Base-by-base conservation (phyloP, 2,888 invertebrate species). In the Meganola albula region DNA sequence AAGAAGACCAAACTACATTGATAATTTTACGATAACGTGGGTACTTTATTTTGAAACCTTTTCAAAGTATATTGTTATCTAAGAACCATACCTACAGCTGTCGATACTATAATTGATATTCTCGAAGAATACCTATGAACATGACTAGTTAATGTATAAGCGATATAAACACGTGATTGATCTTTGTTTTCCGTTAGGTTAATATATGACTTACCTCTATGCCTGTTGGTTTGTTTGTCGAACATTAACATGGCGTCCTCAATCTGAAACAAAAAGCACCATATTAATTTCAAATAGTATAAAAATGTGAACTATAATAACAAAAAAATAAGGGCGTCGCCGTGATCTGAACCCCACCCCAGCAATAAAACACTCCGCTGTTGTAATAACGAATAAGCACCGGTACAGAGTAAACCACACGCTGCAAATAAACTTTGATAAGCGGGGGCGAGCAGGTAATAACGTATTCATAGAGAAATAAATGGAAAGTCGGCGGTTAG, bases 161-260 rank as follows among this genome's bases (percentile, higher is more conserved):
- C n/a, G n/a, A n/a, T n/a, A n/a, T n/a, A n/a, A n/a, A n/a, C n/a
- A n/a, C 16, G 36, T 54, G 42, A 52, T 53, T 54, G 38, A 37
- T 44, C 25, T 28, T 35, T 37, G 20, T 44, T 37, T 40, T 42
- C 29, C 12, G 32, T 16, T 40, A 22, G 34, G 11, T 36, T n/a
- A 31, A 48, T 49, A 33, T 39, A 40, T 14, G 38, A 88, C 93
- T 92, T 85, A 96, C 96, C 96, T 95, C 99, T 94, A 90, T 99
- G 99, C 89, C 99, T 94, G 90, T 99, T 99, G 77, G 99, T 99
- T 86, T 98, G 97, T 91, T 99, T 99, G 89, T 99, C 99, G 88
- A 99, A 99, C 99, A 99, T 99, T 82, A 99, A 92, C 99, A 99
- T 99, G 67, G 99, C 98, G 84, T 98, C 98, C 88, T 98, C 98